These are phyloP conservation scores for Halcyon leucocephala DNA, from an alignment of 2,797 vertebrate genomes.

Conservation along the genomic window DNA sequence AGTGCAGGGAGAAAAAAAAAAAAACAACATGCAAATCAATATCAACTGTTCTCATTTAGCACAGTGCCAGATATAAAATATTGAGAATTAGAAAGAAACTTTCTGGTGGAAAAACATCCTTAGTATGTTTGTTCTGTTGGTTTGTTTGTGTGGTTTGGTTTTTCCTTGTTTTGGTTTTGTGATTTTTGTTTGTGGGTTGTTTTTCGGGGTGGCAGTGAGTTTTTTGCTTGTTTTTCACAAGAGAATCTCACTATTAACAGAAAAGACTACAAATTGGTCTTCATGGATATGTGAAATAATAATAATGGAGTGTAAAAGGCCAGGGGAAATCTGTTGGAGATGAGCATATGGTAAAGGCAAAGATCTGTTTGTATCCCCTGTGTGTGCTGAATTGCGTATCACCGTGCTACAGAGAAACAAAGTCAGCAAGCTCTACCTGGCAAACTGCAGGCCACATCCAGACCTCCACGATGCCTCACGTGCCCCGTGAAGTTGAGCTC, in stretches of 20 bases:
- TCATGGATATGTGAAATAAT: background rate
- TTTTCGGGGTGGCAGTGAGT: too few relatives aligned
- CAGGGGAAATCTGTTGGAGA: background rate
- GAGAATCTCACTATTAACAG: background rate
- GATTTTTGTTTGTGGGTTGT: too few relatives aligned
- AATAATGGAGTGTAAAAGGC: background rate
- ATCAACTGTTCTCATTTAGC: constrained; percentile 44
- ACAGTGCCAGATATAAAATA: constrained; percentile 12
- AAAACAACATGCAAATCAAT: constrained; percentile 56
- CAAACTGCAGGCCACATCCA: background rate
- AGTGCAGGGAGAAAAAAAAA: constrained; percentile 47
- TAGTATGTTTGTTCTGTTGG: background rate
- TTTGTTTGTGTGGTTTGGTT: too few relatives aligned
- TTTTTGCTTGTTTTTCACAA: too few relatives aligned
- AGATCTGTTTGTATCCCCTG: background rate
- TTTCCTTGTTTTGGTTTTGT: background rate
- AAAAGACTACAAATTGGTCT: background rate
- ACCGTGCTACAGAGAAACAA: background rate
- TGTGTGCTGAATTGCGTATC: background rate
- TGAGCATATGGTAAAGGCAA: background rate
- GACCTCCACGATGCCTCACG: too few relatives aligned
- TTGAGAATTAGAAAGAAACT: background rate
- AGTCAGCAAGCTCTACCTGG: background rate
- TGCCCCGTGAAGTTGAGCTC: background rate
- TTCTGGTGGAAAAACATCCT: background rate